These are phyloP conservation scores for Hyles euphorbiae DNA, from an alignment of 1,140 invertebrate species.

Conservation along the genomic window DNA sequence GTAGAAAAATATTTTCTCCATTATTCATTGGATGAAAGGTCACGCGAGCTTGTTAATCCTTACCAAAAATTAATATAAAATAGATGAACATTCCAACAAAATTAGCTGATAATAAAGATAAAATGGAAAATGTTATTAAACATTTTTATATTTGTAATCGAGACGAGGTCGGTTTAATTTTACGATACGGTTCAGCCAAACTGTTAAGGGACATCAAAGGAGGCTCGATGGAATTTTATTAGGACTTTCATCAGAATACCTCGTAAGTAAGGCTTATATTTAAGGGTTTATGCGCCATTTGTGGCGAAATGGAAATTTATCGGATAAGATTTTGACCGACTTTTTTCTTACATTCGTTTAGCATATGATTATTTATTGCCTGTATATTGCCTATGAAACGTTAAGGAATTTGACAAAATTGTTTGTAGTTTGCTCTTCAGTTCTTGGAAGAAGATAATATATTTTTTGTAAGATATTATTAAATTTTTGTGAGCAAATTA, in stretches of 20 bases:
- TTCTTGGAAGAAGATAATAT: too few species aligned
- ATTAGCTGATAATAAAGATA: too few species aligned
- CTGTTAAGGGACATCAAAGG: slow-evolving; percentile 15
- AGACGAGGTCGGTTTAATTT: slow-evolving; percentile 13
- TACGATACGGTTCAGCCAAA: slow-evolving; percentile 17
- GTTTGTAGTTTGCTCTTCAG: not conserved
- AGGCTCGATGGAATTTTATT: slow-evolving; percentile 17
- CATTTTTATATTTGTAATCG: not conserved
- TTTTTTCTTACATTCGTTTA: slow-evolving; percentile 1
- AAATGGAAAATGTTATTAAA: too few species aligned
- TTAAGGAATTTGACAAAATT: not conserved
- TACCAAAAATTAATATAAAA: too few species aligned
- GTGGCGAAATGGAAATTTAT: slow-evolving; percentile 9
- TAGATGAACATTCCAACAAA: too few species aligned
- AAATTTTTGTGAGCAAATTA: too few species aligned
- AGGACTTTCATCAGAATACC: slow-evolving; percentile 10
- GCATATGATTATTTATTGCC: slow-evolving; percentile 1
- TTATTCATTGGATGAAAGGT: too few species aligned
- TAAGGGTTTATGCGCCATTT: slow-evolving; percentile 16
- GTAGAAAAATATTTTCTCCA: too few species aligned
- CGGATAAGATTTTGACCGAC: slow-evolving; percentile 5
- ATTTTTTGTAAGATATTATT: too few species aligned
- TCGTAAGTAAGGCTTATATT: slow-evolving; percentile 12
- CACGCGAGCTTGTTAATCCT: too few species aligned
- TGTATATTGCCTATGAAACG: not conserved